Evolutionary conservation across 2,797 vertebrate species (phyloP).

Genomic region (Ptychadena robeensis): DNA sequence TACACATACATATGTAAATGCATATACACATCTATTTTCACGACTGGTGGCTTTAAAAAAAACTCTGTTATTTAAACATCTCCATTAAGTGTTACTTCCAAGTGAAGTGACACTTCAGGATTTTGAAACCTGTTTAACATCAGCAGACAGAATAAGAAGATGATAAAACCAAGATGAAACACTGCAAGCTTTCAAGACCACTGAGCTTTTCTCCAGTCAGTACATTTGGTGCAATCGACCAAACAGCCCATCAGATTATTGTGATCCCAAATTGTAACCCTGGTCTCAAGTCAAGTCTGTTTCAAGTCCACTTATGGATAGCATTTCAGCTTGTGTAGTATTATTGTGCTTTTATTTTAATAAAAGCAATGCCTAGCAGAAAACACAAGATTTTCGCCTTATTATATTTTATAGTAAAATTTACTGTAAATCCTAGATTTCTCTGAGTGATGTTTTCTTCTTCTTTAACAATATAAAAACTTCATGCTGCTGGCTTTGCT

Average conservation of each 20-base stretch:
- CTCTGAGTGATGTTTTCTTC: slow-evolving; percentile 65
- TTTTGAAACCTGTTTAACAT: slow-evolving; percentile 1
- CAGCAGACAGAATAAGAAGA: slow-evolving; percentile 19
- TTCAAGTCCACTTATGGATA: neutral
- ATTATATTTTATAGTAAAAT: slow-evolving; percentile 61
- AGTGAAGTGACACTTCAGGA: slow-evolving; percentile 8
- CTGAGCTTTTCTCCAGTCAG: neutral
- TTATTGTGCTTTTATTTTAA: neutral
- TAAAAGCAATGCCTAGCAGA: slow-evolving; percentile 53
- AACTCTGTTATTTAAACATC: slow-evolving; percentile 3
- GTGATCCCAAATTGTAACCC: slow-evolving; percentile 9
- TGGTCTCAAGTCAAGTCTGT: neutral
- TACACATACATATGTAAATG: too few relatives aligned
- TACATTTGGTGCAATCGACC: slow-evolving; percentile 17
- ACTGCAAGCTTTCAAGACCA: slow-evolving; percentile 24
- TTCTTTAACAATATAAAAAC: slow-evolving; percentile 64
- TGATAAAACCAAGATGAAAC: neutral
- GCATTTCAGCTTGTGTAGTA: neutral
- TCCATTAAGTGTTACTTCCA: neutral
- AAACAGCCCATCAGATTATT: slow-evolving; percentile 21
- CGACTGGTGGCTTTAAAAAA: neutral
- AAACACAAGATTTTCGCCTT: slow-evolving; percentile 52
- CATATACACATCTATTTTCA: neutral
- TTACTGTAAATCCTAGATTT: slow-evolving; percentile 64
- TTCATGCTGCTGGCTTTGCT: slow-evolving; percentile 64